These are phyloP conservation scores for Dastarcus helophoroides DNA, from an alignment of 2,888 invertebrate genomes.

Conservation along the genomic window DNA sequence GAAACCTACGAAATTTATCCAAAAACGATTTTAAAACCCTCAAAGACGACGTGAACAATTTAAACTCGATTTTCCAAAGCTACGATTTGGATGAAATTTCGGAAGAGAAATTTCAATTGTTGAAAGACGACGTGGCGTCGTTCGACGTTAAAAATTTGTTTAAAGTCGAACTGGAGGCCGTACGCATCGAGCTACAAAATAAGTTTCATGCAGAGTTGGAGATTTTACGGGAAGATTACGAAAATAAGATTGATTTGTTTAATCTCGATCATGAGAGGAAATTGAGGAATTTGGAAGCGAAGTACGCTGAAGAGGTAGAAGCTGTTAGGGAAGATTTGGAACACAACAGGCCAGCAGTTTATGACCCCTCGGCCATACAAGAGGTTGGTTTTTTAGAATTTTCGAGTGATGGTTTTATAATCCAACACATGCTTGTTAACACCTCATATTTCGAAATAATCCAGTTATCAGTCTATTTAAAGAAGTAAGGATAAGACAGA, in stretches of 20 bases:
- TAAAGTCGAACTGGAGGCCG: slow-evolving; percentile 23
- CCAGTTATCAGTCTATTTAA: slow-evolving; percentile 22
- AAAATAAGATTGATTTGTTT: slow-evolving; percentile 36
- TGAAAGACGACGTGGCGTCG: slow-evolving; percentile 23
- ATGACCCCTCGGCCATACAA: slow-evolving; percentile 39
- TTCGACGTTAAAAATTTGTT: slow-evolving; percentile 24
- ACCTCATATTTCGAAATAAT: too few species aligned
- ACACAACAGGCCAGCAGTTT: slow-evolving; percentile 17
- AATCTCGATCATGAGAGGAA: slow-evolving; percentile 38
- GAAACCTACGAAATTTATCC: slow-evolving; percentile 15
- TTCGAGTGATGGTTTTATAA: too few species aligned
- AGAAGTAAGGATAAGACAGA: background rate
- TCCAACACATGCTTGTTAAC: slow-evolving; percentile 10
- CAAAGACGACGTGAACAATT: slow-evolving; percentile 23
- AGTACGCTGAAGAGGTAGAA: slow-evolving; percentile 40
- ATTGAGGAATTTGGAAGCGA: slow-evolving; percentile 38
- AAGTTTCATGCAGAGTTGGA: slow-evolving; percentile 38
- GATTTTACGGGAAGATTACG: slow-evolving; percentile 28
- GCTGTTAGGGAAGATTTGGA: slow-evolving; percentile 45
- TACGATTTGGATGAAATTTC: slow-evolving; percentile 23
- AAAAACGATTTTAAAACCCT: slow-evolving; percentile 27
- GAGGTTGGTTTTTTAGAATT: slow-evolving; percentile 41
- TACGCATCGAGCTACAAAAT: slow-evolving; percentile 29
- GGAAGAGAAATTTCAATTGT: slow-evolving; percentile 22
- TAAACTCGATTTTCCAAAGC: slow-evolving; percentile 18